Base-by-base conservation (phyloP, 2,113 vertebrate genomes). In the Sardina pilchardus region DNA sequence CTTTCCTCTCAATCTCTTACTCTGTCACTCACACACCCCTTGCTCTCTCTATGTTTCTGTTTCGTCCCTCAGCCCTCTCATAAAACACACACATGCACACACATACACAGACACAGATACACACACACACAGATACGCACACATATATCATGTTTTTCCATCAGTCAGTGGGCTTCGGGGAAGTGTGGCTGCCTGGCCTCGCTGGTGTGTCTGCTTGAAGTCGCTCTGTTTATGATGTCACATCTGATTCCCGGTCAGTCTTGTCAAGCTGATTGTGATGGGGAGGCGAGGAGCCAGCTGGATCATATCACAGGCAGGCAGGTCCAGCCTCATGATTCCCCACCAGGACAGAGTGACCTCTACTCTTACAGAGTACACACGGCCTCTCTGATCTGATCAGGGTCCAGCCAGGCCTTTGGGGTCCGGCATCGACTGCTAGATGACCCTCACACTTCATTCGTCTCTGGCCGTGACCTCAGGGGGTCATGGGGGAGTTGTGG, bases 401-500 rank as follows among this genome's bases (percentile, higher is more conserved):
- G 14, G 71, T 78, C 53, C 53, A 59, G 26, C 30, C 34, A 36
- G 21, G 26, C n/a, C n/a, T 71, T 12, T 7, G 5, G 14, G 67
- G 10, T 7, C 16, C 39, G 45, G 80, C 50, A 90, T 81, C 83
- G 71, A 75, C 67, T 82, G 71, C 30, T 30, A 36, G 71, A 34
- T 36, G 59, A 83, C 81, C 85, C 85, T 82, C 42, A 47, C 39
- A 36, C 24, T 4, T 71, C 71, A 44, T 84, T 75, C 84, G 63
- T 24, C 30, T 39, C n/a, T 0, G 36, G 21, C 10, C 16, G 83
- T 85, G 80, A 85, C 87, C 83, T 45, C 12, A 19, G 42, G 83
- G 83, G 82, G 81, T 67, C 80, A 50, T 47, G 75, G 12, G 30
- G 34, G 30, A 17, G 26, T 30, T 21, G 30, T 24, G 59, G 83